Percentiles rank a stretch among this genome's conserved stretches.
phyloP scores from a whole-genome alignment of 2,113 vertebrate species.

The Malurus cyaneus region DNA sequence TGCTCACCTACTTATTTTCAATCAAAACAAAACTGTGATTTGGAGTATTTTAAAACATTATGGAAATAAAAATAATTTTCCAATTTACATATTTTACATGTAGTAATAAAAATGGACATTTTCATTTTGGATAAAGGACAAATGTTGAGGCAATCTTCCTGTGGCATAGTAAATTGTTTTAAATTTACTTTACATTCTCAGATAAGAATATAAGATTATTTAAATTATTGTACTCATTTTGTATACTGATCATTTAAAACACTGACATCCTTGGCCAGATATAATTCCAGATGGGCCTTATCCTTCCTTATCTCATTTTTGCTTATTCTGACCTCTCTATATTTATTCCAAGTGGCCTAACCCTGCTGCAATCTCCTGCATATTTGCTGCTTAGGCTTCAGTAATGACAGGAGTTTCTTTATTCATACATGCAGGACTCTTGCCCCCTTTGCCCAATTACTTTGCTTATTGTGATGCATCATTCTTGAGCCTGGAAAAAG shows the following conservation, averaged over 20 bases:
- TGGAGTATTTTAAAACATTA: neutral
- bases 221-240: neutral
- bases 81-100: neutral
- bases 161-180: neutral
- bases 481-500: neutral
- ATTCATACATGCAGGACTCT: neutral
- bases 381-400: neutral
- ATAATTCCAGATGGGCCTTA: neutral
- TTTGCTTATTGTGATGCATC: neutral
- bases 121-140: neutral
- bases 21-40: neutral
- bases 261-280: neutral
- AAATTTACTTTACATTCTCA: neutral
- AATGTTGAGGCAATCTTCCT: neutral
- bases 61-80: neutral
- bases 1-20: neutral
- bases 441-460: rapidly evolving
- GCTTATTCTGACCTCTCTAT: neutral
- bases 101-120: neutral
- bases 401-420: neutral
- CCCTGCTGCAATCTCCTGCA: neutral
- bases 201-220: neutral
- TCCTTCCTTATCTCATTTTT: neutral
- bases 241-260: neutral
- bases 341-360: neutral